These are phyloP conservation scores for Panurus biarmicus DNA, from an alignment of 2,113 vertebrate genomes.

Conservation along the genomic window DNA sequence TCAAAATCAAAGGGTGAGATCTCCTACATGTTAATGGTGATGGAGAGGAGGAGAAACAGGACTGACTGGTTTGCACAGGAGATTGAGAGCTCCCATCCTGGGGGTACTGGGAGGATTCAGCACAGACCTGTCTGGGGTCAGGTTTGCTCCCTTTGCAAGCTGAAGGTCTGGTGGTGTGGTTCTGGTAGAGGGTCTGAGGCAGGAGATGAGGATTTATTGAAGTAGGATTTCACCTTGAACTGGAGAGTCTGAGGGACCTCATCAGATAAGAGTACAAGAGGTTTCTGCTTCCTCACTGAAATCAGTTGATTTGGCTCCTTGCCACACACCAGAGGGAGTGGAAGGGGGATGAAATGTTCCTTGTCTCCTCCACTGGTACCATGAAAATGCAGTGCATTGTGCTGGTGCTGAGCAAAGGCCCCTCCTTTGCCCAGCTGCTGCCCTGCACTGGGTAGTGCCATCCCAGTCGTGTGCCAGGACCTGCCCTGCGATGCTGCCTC, in stretches of 20 bases:
- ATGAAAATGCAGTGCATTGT: not conserved
- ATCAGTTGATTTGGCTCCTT: not conserved
- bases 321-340: fast-evolving
- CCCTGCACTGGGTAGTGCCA: not conserved
- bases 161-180: not conserved
- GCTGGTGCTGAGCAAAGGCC: not conserved
- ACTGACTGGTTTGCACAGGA: not conserved
- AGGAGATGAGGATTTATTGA: not conserved
- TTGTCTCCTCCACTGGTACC: not conserved
- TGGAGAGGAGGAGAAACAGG: not conserved
- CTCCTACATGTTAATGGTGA: not conserved
- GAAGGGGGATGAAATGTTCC: not conserved
- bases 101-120: not conserved
- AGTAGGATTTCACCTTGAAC: not conserved
- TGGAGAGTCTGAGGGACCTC: not conserved
- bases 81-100: not conserved
- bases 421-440: not conserved
- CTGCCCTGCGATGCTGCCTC: not conserved
- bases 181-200: not conserved
- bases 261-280: not conserved
- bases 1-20: not conserved
- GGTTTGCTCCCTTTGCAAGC: fast-evolving
- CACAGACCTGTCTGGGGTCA: not conserved
- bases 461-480: not conserved
- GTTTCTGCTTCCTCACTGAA: not conserved